These are phyloP conservation scores for Phenacoccus solenopsis DNA, from an alignment of 1,140 invertebrate genomes.

Conservation along the genomic window DNA sequence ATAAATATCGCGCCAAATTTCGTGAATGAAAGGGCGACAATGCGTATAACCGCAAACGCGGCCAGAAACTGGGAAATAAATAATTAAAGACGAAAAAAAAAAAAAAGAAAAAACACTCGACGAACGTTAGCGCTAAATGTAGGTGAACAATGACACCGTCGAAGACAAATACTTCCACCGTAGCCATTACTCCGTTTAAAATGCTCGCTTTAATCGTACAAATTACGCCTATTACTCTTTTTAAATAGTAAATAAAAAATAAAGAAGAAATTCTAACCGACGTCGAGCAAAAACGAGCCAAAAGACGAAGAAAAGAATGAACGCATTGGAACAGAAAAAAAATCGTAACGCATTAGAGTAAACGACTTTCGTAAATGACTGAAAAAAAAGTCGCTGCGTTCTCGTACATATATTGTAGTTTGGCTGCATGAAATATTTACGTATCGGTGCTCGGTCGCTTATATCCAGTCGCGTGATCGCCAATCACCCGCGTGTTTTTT, in stretches of 20 bases:
- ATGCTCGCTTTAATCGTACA: slow-evolving; percentile 10
- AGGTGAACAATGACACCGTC: background rate
- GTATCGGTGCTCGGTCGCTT: no score
- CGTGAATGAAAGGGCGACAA: background rate
- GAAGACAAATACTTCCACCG: background rate
- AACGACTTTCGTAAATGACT: background rate
- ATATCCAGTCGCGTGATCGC: no score
- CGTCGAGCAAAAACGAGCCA: background rate
- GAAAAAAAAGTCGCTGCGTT: background rate
- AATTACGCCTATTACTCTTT: slow-evolving; percentile 9
- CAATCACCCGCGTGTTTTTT: no score
- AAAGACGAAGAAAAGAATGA: background rate
- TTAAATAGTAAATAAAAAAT: background rate
- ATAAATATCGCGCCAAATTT: background rate
- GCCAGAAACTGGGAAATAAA: background rate
- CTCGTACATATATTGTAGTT: no score
- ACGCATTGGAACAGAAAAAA: background rate
- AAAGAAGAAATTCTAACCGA: no score
- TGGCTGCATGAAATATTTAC: background rate
- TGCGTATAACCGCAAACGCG: background rate
- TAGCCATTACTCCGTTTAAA: slow-evolving; percentile 1
- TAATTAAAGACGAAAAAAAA: background rate
- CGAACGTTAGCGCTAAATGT: background rate
- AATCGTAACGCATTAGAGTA: background rate
- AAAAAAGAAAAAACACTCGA: background rate